Evolutionary conservation across 2,113 vertebrate species (phyloP).

Genomic region (Corynorhinus townsendii): DNA sequence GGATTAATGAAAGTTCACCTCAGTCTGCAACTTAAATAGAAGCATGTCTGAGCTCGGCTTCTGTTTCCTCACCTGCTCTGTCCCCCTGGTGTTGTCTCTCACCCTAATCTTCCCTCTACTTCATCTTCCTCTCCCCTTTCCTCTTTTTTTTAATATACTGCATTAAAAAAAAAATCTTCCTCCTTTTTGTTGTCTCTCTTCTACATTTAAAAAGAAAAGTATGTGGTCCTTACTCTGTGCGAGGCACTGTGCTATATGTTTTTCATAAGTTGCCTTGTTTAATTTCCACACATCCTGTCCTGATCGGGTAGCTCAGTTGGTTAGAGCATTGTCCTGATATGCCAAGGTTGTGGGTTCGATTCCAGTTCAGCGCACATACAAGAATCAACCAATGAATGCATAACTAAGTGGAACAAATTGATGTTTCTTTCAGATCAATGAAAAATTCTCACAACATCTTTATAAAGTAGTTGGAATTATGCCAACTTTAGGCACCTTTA

Average conservation of each 20-base stretch:
- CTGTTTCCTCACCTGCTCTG: background rate
- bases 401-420: background rate
- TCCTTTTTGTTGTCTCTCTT: background rate
- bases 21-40: conserved; percentile 36
- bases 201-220: background rate
- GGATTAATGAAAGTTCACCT: conserved; percentile 34
- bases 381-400: background rate
- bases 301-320: background rate
- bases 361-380: background rate
- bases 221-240: background rate
- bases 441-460: background rate
- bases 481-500: no score
- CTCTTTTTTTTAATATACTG: background rate
- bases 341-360: background rate
- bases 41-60: background rate
- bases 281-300: background rate
- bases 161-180: background rate
- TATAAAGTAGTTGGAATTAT: background rate
- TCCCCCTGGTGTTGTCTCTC: background rate
- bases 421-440: background rate
- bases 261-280: background rate
- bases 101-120: rapidly evolving
- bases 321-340: background rate
- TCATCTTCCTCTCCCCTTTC: background rate
- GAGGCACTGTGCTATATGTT: background rate